A percentile compares a stretch with the other conserved stretches of the same genome.
Conservation (phyloP, 2,113 vertebrate genomes). For the Pantherophis guttatus region DNA sequence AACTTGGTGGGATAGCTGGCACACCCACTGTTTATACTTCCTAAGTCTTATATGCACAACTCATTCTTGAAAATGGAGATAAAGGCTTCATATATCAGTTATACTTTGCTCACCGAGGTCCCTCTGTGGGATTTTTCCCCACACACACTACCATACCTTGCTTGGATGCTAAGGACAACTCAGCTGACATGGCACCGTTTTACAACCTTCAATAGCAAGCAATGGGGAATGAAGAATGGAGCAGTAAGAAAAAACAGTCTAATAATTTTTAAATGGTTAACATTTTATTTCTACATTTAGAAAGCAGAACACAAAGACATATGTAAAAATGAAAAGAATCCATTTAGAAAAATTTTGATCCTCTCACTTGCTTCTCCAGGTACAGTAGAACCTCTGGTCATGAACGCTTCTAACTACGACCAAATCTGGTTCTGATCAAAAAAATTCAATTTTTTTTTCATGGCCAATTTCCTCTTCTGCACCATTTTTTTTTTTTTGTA, state of each 20-base stretch:
- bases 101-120: slow-evolving; percentile 43
- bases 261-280: slow-evolving; percentile 35
- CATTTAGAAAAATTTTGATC: background rate
- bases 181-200: slow-evolving; percentile 56
- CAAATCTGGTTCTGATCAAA: too few relatives aligned
- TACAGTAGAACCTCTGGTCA: background rate
- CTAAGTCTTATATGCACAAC: slow-evolving; percentile 40
- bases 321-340: slow-evolving; percentile 41
- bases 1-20: fast-evolving
- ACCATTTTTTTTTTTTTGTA: too few relatives aligned
- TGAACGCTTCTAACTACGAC: too few relatives aligned
- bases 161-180: slow-evolving; percentile 67
- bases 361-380: background rate
- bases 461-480: too few relatives aligned
- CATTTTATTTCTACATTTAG: slow-evolving; percentile 50
- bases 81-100: slow-evolving; percentile 52
- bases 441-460: too few relatives aligned
- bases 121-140: slow-evolving; percentile 53
- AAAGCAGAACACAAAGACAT: slow-evolving; percentile 25
- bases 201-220: slow-evolving; percentile 61
- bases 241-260: slow-evolving; percentile 60
- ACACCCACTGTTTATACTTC: slow-evolving; percentile 8
- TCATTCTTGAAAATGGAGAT: slow-evolving; percentile 27
- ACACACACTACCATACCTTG: slow-evolving; percentile 45
- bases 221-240: slow-evolving; percentile 17